Percentiles rank a stretch among this genome's conserved stretches.
These are phyloP conservation scores for Panzeria rudis DNA, from an alignment of 2,888 invertebrate species.

Conservation along the genomic window DNA sequence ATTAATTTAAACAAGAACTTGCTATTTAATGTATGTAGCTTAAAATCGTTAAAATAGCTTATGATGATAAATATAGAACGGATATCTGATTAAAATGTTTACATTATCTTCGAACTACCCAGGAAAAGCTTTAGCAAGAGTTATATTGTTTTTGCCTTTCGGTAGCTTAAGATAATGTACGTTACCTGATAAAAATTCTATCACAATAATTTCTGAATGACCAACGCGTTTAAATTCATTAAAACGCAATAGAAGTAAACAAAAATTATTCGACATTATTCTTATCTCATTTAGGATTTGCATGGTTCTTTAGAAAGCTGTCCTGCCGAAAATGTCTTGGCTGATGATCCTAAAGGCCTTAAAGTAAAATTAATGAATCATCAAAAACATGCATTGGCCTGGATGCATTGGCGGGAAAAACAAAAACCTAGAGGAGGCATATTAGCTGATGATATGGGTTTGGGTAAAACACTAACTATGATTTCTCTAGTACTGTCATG, in stretches of 20 bases:
- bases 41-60: neutral
- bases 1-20: neutral
- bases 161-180: slow-evolving; percentile 48
- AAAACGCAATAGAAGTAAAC: neutral
- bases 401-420: slow-evolving; percentile 95
- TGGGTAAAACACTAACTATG: slow-evolving; percentile 91
- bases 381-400: slow-evolving; percentile 93
- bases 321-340: slow-evolving; percentile 86
- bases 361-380: slow-evolving; percentile 90
- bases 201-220: slow-evolving; percentile 71
- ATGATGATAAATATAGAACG: slow-evolving; percentile 80
- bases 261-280: neutral
- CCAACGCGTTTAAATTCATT: too few relatives aligned
- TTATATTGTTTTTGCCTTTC: slow-evolving; percentile 77
- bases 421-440: slow-evolving; percentile 94
- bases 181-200: slow-evolving; percentile 75
- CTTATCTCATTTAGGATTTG: slow-evolving; percentile 83
- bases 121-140: slow-evolving; percentile 74
- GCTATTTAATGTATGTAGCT: too few relatives aligned
- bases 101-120: slow-evolving; percentile 47
- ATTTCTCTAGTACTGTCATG: slow-evolving; percentile 88
- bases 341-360: slow-evolving; percentile 87
- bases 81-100: slow-evolving; percentile 78
- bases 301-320: slow-evolving; percentile 89
- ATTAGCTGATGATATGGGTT: slow-evolving; percentile 87